A percentile compares a stretch with the other conserved stretches of the same genome.
Conservation (phyloP, 2,113 vertebrate species). For the Phyllostomus hastatus region DNA sequence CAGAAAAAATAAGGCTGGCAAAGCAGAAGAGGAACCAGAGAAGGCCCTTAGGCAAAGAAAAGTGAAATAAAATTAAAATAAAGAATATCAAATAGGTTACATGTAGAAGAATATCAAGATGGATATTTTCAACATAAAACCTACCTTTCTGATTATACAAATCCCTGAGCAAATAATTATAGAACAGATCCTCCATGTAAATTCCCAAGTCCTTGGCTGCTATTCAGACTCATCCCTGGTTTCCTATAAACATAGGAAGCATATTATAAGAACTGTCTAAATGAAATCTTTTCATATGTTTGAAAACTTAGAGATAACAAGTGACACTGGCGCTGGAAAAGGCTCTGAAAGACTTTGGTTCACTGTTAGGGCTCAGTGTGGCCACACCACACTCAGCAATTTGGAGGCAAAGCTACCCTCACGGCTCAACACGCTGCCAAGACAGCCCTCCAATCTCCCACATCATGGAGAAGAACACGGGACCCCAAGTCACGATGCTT, state of each 20-base stretch:
- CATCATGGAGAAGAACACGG: background rate
- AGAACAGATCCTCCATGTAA: background rate
- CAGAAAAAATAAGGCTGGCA: background rate
- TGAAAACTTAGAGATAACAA: background rate
- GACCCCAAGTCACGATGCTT: background rate
- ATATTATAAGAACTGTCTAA: background rate
- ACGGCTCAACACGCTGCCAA: background rate
- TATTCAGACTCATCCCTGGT: background rate
- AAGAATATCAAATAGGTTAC: background rate
- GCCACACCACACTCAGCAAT: accelerated
- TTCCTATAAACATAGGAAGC: slow-evolving; percentile 15
- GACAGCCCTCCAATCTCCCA: background rate
- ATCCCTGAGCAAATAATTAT: background rate
- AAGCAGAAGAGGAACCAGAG: background rate
- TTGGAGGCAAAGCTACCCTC: background rate
- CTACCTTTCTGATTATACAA: background rate
- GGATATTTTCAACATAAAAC: background rate
- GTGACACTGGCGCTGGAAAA: background rate
- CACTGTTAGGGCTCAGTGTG: background rate
- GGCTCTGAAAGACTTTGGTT: background rate
- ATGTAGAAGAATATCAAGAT: background rate
- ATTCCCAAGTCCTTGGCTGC: background rate
- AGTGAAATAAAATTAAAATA: background rate
- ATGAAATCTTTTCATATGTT: background rate
- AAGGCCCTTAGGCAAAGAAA: background rate